Base-by-base conservation (phyloP, 2,888 invertebrate species). In the Perdita meconis region DNA sequence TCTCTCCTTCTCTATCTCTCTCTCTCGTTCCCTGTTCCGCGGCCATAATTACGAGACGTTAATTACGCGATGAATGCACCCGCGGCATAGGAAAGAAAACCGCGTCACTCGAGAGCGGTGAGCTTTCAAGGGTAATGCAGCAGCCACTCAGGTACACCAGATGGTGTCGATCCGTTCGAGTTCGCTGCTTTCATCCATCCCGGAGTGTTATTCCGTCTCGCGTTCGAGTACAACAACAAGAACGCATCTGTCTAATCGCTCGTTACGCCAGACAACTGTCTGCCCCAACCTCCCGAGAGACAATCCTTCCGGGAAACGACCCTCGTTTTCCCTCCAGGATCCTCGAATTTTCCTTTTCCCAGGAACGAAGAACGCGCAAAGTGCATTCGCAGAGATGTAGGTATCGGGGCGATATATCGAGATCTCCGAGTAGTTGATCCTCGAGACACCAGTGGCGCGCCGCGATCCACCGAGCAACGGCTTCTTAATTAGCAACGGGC, bases 11-110 rank as follows among this genome's bases (percentile, higher is more conserved):
- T 73, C 56, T 57, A 50, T 56, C 60, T 68, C 67, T 73, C 80
- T 78, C 79, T 73, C 67, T 6, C 16, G 36, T 38, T 13, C 42
- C n/a, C 65, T 75, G 56, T 78, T 83, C 78, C 80, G 78, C 68
- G 78, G 76, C 79, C 83, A 89, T 89, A 89, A 89, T 89, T 89
- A 84, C 87, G 83, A 86, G 86, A 89, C 88, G 87, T 90, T 89
- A 89, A 90, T 90, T 89, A 88, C 86, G 83, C 82, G 81, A 84
- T 88, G 88, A 89, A 89, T 89, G 71, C 72, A 71, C 75, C 73
- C 76, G 71, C 73, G 65, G 69, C 70, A 70, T 67, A 66, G 65
- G 72, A 77, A 68, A 77, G 47, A 47, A 19, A 47, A 63, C 53
- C 61, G 73, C 69, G 77, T 83, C 71, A 73, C 80, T 78, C 69